Evolutionary conservation across 2,888 invertebrate species (phyloP), one percentile per base, ranked within the genome.

Genomic region (Aproaerema taeniolella): DNA sequence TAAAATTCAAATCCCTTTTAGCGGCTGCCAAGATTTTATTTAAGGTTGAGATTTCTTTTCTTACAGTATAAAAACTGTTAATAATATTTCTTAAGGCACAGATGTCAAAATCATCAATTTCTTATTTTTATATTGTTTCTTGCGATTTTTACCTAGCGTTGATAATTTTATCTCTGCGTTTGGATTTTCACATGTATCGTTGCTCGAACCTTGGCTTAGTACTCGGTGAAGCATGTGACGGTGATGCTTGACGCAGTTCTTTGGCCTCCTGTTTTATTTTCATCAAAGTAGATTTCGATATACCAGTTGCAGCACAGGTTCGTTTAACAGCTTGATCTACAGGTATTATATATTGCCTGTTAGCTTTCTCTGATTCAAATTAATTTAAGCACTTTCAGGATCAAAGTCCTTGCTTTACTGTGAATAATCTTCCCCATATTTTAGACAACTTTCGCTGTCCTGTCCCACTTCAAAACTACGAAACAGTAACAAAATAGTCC

Each of bases 301-400:
- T 41, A 3, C 50, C 55, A 25, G 55, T 55, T 30, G 55, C 55
- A 20, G 47, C 47, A 47, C 52, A 51, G 30, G 51, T 45, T 47
- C 52, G 34, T 42, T 52, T 41, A 7, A 53, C 28, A 17, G 37
- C 53, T 49, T 55, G 47, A 13, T 52, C 50, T 14, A 53, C 49
- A 37, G 53, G 52, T 20, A 50, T 42, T 3, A 29, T 12, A 17
- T 31, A 42, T 9, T 34, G 42, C 31, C 43, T 45, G 26, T 52
- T 52, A 8, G 40, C 39, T 38, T 50, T 53, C 35, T 49, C 50
- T 2, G 11, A 11, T 43, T 50, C 49, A 29, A 54, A 54, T n/a
- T 12, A 50, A 54, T 9, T 24, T 16, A 8, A 49, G 30, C 15
- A 50, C 50, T 41, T 50, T 49, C 26, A 49, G 31, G n/a, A 45